Evolutionary conservation across 2,797 vertebrate genomes (phyloP).

Genomic region (Parauchenoglanis ngamensis): DNA sequence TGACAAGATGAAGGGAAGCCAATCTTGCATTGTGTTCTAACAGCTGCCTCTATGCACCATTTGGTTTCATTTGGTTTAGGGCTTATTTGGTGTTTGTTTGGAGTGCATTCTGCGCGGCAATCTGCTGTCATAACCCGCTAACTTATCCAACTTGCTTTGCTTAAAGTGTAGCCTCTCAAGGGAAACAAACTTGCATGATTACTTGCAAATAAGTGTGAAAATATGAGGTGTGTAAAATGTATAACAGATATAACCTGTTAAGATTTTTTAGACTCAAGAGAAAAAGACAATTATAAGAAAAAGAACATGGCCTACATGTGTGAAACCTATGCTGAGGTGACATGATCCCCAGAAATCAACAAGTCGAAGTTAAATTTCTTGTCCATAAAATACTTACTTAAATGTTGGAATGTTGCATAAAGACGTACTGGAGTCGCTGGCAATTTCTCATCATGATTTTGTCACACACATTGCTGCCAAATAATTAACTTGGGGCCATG

Average conservation of each 20-base stretch:
- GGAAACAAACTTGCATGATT: conserved; percentile 2
- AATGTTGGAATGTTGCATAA: background rate
- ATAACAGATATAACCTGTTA: background rate
- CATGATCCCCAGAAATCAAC: background rate
- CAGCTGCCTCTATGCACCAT: conserved; percentile 66
- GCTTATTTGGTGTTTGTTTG: conserved; percentile 51
- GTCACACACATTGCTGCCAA: background rate
- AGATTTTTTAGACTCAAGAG: background rate
- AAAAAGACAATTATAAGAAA: background rate
- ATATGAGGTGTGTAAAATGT: background rate
- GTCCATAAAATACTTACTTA: no score
- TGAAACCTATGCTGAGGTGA: background rate
- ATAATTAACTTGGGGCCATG: background rate
- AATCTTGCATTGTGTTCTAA: conserved; percentile 68
- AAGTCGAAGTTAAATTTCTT: background rate
- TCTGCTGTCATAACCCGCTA: conserved; percentile 61
- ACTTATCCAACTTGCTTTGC: conserved; percentile 65
- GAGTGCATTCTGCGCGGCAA: conserved; percentile 65
- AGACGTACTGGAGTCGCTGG: background rate
- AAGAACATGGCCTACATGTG: background rate
- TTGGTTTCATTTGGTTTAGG: conserved; percentile 67
- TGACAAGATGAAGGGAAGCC: conserved; percentile 68
- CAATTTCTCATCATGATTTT: background rate
- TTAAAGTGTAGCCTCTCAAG: conserved; percentile 55
- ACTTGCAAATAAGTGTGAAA: conserved; percentile 3